phyloP scores from a whole-genome alignment of 2,797 vertebrate genomes.

The Perodicticus potto region DNA sequence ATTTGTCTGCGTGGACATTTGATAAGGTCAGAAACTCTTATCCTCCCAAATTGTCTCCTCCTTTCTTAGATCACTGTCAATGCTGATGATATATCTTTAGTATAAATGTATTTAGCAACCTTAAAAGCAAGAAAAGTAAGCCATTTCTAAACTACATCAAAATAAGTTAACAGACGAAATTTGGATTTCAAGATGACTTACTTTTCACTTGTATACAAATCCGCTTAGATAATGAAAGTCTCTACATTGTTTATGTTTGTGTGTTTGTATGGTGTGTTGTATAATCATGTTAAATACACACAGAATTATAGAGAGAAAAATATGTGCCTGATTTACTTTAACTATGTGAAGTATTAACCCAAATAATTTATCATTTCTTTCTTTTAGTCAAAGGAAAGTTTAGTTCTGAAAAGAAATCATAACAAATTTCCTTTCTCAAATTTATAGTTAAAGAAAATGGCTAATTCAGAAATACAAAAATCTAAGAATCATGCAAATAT shows the following conservation, averaged over 20 bases:
- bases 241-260: neutral
- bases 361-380: conserved; percentile 48
- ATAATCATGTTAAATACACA: neutral
- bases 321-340: neutral
- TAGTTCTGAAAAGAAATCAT: conserved; percentile 1
- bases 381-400: conserved; percentile 33
- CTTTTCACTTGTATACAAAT: neutral
- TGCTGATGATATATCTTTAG: neutral
- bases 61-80: neutral
- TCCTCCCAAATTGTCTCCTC: neutral
- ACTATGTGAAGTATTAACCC: conserved; percentile 8
- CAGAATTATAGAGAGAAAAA: conserved; percentile 19
- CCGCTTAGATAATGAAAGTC: neutral
- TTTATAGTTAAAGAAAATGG: conserved; percentile 4
- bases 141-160: conserved; percentile 38
- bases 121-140: conserved; percentile 40
- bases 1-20: neutral
- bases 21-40: neutral
- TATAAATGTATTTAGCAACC: neutral
- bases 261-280: neutral
- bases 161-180: neutral
- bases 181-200: conserved; percentile 25
- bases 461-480: neutral
- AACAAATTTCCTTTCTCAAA: neutral
- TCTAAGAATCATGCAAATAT: neutral